These are phyloP conservation scores for Pygocentrus nattereri DNA, from an alignment of 2,797 vertebrate species.

Conservation along the genomic window DNA sequence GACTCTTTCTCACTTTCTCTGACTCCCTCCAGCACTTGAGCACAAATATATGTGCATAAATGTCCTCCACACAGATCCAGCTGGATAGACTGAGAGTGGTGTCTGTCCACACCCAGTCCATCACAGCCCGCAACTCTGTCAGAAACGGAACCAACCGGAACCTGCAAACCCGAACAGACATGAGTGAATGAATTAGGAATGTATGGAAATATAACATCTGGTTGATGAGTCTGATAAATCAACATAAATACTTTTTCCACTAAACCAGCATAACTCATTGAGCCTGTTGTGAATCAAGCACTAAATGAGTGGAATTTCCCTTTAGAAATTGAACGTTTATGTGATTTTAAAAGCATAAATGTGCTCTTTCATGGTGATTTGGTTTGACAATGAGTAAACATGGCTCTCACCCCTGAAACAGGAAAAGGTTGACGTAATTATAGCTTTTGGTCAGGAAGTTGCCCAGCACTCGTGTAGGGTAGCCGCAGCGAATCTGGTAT, in stretches of 20 bases:
- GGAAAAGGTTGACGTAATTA: constrained; percentile 91
- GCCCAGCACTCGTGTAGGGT: constrained; percentile 89
- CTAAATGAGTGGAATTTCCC: background rate
- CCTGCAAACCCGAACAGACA: constrained; percentile 63
- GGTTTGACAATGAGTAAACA: background rate
- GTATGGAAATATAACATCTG: background rate
- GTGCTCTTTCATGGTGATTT: background rate
- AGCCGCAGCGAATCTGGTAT: constrained; percentile 92
- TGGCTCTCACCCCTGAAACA: constrained; percentile 90
- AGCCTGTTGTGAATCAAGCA: background rate
- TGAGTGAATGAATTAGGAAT: background rate
- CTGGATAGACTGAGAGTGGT: constrained; percentile 90
- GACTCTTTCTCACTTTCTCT: constrained; percentile 83
- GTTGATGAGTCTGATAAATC: background rate
- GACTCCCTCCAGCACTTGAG: constrained; percentile 91
- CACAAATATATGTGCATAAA: constrained; percentile 91
- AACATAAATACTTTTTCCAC: background rate
- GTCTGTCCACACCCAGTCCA: constrained; percentile 94
- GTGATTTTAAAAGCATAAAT: background rate
- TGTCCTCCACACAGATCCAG: constrained; percentile 92
- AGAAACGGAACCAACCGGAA: constrained; percentile 90
- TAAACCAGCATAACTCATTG: background rate
- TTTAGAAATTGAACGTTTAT: background rate
- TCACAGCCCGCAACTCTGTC: constrained; percentile 88
- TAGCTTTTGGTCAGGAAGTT: constrained; percentile 94